Evolutionary conservation across 2,888 invertebrate genomes (phyloP).

Genomic region (Dastarcus helophoroides): DNA sequence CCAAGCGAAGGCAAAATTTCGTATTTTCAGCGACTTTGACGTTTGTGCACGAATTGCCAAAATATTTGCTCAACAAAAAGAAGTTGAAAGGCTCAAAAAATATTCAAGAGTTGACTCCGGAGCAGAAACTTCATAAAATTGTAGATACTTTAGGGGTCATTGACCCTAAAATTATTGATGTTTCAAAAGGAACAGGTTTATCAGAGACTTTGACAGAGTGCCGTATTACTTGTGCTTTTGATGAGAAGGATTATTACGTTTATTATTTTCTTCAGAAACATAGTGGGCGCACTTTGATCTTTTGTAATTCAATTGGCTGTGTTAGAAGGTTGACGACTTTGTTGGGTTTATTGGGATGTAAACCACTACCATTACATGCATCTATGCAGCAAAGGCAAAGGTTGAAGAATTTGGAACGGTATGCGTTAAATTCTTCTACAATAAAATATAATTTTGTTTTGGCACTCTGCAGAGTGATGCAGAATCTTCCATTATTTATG

Average conservation of each 20-base stretch:
- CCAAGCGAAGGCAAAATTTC: conserved; percentile 71
- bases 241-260: conserved; percentile 83
- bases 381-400: conserved; percentile 91
- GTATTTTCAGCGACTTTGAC: conserved; percentile 97
- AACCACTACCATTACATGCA: conserved; percentile 70
- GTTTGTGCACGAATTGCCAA: conserved; percentile 75
- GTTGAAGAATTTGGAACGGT: conserved; percentile 84
- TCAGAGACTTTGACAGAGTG: conserved; percentile 77
- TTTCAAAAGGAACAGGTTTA: conserved; percentile 70
- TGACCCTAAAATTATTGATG: conserved; percentile 86
- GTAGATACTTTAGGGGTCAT: conserved; percentile 74
- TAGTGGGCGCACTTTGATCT: conserved; percentile 85
- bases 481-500: not conserved
- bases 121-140: conserved; percentile 65
- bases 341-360: conserved; percentile 56
- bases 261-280: conserved; percentile 81
- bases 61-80: conserved; percentile 52
- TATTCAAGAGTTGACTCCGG: conserved; percentile 52
- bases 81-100: conserved; percentile 40
- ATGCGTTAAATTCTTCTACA: conserved; percentile 1
- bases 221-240: conserved; percentile 62
- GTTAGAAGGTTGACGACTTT: conserved; percentile 67
- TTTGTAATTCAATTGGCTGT: conserved; percentile 89
- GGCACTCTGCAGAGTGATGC: not conserved
- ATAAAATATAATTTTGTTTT: not conserved